A percentile compares a stretch with the other conserved stretches of the same genome.
Evolutionary conservation across 2,113 vertebrate genomes (phyloP).

Genomic region (Camelus bactrianus): DNA sequence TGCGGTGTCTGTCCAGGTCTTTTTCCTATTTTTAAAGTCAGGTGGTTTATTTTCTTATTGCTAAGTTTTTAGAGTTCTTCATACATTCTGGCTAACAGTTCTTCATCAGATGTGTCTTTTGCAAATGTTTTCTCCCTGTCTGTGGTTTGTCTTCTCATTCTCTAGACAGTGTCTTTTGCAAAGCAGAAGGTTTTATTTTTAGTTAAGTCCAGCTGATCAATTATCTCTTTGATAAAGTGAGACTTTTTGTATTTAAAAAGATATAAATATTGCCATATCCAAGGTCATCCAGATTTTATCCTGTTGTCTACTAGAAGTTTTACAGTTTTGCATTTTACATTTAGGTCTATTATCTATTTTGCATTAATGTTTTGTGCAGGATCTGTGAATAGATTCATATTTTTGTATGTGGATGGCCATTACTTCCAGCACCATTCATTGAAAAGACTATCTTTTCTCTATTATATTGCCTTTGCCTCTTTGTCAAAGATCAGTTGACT

Average conservation of each 20-base stretch:
- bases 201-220: not conserved
- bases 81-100: not conserved
- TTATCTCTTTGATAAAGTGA: not conserved
- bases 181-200: not conserved
- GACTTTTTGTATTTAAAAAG: not conserved
- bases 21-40: not conserved
- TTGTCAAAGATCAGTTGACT: not conserved
- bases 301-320: not conserved
- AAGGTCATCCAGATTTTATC: not conserved
- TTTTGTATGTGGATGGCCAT: not conserved
- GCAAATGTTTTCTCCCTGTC: not conserved
- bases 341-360: not conserved
- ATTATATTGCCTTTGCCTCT: not conserved
- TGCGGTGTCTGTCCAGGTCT: not conserved
- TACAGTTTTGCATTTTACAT: not conserved
- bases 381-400: not conserved
- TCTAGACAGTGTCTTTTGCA: not conserved
- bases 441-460: not conserved
- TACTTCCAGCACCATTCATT: not conserved
- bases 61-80: not conserved
- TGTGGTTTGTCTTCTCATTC: not conserved
- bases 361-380: not conserved
- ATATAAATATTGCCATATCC: not conserved
- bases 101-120: not conserved
- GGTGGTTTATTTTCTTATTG: not conserved